Conservation (phyloP, 2,888 invertebrate genomes). For the Nemapogon koenigi region DNA sequence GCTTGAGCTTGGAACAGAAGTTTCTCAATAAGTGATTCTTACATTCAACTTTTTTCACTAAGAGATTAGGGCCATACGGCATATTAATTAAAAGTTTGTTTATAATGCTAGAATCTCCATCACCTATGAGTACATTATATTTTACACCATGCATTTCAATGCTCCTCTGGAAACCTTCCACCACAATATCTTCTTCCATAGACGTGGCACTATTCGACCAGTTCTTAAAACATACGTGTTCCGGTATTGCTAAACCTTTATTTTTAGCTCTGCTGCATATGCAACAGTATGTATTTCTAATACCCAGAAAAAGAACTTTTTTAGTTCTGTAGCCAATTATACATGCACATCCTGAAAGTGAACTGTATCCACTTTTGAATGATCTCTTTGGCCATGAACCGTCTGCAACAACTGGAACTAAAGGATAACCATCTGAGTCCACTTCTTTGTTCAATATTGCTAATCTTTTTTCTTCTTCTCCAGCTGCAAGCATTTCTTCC, state of each 20-base stretch:
- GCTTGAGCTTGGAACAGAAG: conserved; percentile 6
- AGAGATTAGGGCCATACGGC: conserved; percentile 2
- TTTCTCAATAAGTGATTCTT: conserved; percentile 10
- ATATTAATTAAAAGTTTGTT: neutral
- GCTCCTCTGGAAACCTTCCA: conserved; percentile 5
- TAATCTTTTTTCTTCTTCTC: conserved; percentile 11
- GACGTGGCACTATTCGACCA: conserved; percentile 10
- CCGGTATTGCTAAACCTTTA: neutral
- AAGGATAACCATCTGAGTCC: conserved; percentile 3
- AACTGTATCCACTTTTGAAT: conserved; percentile 5
- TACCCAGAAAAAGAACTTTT: conserved; percentile 9
- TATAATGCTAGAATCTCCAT: conserved; percentile 6
- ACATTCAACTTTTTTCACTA: conserved; percentile 9
- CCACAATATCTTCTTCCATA: conserved; percentile 12
- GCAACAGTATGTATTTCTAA: conserved; percentile 10
- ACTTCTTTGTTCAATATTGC: conserved; percentile 7
- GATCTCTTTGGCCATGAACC: conserved; percentile 11
- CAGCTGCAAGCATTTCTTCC: conserved; percentile 9
- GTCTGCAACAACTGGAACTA: conserved; percentile 7
- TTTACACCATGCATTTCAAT: conserved; percentile 8
- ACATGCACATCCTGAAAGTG: conserved; percentile 5
- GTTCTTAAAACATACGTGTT: conserved; percentile 11
- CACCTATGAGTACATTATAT: conserved; percentile 7
- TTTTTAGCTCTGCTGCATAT: neutral
- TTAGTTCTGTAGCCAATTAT: conserved; percentile 10